Conservation (phyloP, 2,113 vertebrate species). For the Oryzias celebensis region DNA sequence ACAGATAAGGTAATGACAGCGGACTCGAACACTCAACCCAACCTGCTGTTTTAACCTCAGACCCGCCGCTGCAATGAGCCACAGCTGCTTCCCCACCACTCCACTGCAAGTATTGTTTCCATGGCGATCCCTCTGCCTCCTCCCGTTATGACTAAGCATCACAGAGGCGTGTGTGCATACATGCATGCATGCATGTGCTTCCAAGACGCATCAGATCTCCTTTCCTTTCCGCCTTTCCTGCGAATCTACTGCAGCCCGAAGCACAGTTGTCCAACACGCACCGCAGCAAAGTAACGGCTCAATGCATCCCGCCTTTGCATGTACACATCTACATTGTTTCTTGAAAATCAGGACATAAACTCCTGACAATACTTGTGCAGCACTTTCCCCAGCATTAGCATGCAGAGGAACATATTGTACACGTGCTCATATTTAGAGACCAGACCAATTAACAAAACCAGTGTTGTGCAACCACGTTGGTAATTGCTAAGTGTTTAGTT, state of each 20-base stretch:
- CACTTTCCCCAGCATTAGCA: not conserved
- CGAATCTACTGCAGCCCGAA: slow-evolving; percentile 6
- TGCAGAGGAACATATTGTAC: slow-evolving; percentile 5
- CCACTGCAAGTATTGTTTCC: slow-evolving; percentile 34
- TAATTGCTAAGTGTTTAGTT: slow-evolving; percentile 54
- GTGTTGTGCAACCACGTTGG: slow-evolving; percentile 65
- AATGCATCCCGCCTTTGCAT: slow-evolving; percentile 6
- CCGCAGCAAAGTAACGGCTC: not conserved
- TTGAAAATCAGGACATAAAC: not conserved
- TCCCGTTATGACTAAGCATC: slow-evolving; percentile 51
- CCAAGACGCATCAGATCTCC: not conserved
- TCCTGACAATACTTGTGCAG: not conserved
- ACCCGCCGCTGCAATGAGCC: slow-evolving; percentile 12
- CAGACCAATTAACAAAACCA: slow-evolving; percentile 61
- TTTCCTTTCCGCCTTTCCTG: not conserved
- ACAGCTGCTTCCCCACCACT: slow-evolving; percentile 21
- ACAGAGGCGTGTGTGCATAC: not conserved
- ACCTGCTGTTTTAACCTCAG: slow-evolving; percentile 27
- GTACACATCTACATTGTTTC: slow-evolving; percentile 8
- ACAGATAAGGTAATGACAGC: not conserved
- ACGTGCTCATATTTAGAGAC: slow-evolving; percentile 7
- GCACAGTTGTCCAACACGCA: not conserved
- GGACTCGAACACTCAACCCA: not conserved
- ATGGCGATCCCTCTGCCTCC: slow-evolving; percentile 42
- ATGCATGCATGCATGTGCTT: slow-evolving; percentile 2